Base-by-base conservation (phyloP, 2,888 invertebrate species). In the Himalopsyche tibetana region DNA sequence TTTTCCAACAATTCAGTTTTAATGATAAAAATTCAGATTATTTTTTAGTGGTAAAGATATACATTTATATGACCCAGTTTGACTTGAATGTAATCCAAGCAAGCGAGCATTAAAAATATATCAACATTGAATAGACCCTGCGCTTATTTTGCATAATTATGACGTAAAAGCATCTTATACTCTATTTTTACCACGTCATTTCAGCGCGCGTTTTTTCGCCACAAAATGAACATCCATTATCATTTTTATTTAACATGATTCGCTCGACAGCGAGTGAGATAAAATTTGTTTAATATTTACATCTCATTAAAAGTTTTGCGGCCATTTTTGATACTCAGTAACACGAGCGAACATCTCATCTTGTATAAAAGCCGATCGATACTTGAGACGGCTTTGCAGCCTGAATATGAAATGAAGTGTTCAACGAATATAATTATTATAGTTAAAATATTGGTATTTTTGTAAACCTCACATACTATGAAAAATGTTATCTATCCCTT, bases 271-370 rank as follows among this genome's bases (percentile, higher is more conserved):
- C 63, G 63, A 63, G 63, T 19, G 63, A 28, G 63, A 63, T 63
- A 28, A 63, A 63, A 63, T 63, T 63, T 63, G 63, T 19, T 63
- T 63, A 63, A 63, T 63, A 63, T 63, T 63, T 63, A 63, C 63
- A 63, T 19, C 63, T 63, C 63, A 63, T 63, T 63, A 63, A 63
- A 63, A 63, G 63, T 63, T 63, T 19, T n/a, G 63, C 19, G 19
- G 19, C 19, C 63, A 63, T 63, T 63, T 63, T 63, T 63, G 63
- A 63, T 19, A 63, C 63, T n/a, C 63, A 19, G 19, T 19, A 63
- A 19, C n/a, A 19, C 4, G 63, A 28, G 19, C 9, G 28, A 28
- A 63, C 28, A 63, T 63, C 63, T 63, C 63, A 63, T 56, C 56
- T n/a, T 19, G 56, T 56, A 17, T 56, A 19, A 56, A 56, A 63